These are phyloP conservation scores for Oncorhynchus kisutch DNA, from an alignment of 2,113 vertebrate genomes.

Conservation along the genomic window DNA sequence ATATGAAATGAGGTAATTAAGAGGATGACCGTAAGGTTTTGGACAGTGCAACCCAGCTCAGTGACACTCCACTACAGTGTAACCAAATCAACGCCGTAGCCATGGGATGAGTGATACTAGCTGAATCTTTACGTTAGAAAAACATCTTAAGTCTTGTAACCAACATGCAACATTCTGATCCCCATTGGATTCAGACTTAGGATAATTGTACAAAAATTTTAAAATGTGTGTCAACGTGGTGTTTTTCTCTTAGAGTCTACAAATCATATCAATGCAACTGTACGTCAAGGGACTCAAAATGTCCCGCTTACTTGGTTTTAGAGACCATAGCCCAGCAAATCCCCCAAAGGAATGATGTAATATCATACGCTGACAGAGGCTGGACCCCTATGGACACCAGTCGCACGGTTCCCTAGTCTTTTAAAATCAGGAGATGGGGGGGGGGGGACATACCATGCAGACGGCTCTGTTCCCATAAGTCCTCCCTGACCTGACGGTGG, in stretches of 20 bases:
- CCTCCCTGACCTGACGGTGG: slow-evolving; percentile 55
- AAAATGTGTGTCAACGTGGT: slow-evolving; percentile 41
- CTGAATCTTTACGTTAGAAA: background rate
- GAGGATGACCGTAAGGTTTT: slow-evolving; percentile 64
- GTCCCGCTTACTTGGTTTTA: slow-evolving; percentile 46
- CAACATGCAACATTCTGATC: slow-evolving; percentile 34
- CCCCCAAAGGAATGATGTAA: slow-evolving; percentile 59
- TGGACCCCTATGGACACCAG: slow-evolving; percentile 49
- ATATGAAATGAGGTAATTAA: background rate
- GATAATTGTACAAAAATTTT: slow-evolving; percentile 46
- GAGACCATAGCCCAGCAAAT: slow-evolving; percentile 54
- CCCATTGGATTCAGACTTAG: slow-evolving; percentile 9
- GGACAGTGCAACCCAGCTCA: slow-evolving; percentile 51
- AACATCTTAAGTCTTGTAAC: background rate
- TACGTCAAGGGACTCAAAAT: slow-evolving; percentile 28
- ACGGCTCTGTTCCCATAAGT: slow-evolving; percentile 50
- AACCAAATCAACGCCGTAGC: slow-evolving; percentile 2
- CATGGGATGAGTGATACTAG: background rate
- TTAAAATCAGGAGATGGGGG: slow-evolving; percentile 43
- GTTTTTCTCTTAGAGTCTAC: background rate
- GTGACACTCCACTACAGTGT: background rate
- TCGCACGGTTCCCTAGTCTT: slow-evolving; percentile 50
- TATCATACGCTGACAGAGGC: slow-evolving; percentile 51
- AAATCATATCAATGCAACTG: slow-evolving; percentile 25
- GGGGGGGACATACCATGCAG: slow-evolving; percentile 34